Conservation (phyloP, 1,140 invertebrate species). For the Drosophila yakuba region DNA sequence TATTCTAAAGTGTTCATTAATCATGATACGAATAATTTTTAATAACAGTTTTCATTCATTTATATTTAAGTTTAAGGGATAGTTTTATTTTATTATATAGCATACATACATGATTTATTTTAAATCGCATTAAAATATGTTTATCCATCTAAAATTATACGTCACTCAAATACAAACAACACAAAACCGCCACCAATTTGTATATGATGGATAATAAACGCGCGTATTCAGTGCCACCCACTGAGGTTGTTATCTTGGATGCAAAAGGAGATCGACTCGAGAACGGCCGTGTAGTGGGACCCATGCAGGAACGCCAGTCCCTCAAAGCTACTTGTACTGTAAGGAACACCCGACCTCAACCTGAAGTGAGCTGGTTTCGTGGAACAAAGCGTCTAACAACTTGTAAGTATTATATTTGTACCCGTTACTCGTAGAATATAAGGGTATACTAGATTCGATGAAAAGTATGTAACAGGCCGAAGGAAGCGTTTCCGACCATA, state of each 20-base stretch:
- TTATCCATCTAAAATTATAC: slow-evolving; percentile 54
- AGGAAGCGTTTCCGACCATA: too few relatives aligned
- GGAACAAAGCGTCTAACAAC: slow-evolving; percentile 75
- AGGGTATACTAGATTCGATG: too few relatives aligned
- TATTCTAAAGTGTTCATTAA: too few relatives aligned
- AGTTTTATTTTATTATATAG: neutral
- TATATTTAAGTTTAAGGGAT: neutral
- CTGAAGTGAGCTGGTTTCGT: slow-evolving; percentile 80
- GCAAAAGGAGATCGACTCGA: slow-evolving; percentile 79
- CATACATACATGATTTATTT: neutral
- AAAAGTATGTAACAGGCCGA: too few relatives aligned
- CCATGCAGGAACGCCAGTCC: slow-evolving; percentile 78
- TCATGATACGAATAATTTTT: too few relatives aligned
- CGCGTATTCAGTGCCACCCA: slow-evolving; percentile 75
- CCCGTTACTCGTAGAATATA: too few relatives aligned
- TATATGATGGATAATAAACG: slow-evolving; percentile 24
- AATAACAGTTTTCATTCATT: neutral
- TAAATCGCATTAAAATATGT: slow-evolving; percentile 45
- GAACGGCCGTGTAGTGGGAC: slow-evolving; percentile 77
- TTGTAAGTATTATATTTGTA: slow-evolving; percentile 62
- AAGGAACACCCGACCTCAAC: slow-evolving; percentile 75
- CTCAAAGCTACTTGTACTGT: slow-evolving; percentile 77
- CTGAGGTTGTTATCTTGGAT: slow-evolving; percentile 79
- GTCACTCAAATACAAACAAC: slow-evolving; percentile 32
- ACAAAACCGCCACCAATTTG: slow-evolving; percentile 28